Base-by-base conservation (phyloP, 2,888 invertebrate species). In the Timema cristinae region DNA sequence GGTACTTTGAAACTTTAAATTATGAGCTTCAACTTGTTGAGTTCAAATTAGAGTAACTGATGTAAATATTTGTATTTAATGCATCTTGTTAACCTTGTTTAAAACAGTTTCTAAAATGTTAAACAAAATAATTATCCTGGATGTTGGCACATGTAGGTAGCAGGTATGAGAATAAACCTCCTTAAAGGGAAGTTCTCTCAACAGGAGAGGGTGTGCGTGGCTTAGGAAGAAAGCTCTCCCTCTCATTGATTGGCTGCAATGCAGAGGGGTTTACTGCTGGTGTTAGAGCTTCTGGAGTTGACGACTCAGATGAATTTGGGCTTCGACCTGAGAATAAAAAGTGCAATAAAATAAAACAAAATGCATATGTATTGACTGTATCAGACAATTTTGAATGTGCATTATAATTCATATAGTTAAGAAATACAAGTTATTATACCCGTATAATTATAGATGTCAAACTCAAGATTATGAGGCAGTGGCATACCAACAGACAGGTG, bases 401-500 rank as follows among this genome's bases (percentile, higher is more conserved):
- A 11, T 59, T 9, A 59, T 7, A 59, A 9, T 8, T 11, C n/a
- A 59, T 9, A 7, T 13, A 8, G 7, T 52, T 10, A 52, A 10
- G 52, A 52, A 52, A 11, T 11, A 52, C 9, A 52, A 10, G 52
- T 52, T 52, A 52, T 52, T 10, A 63, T 74, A 78, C 79, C 79
- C 68, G 79, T 77, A 81, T 91, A 94, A 79, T 91, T 90, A 77
- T 87, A 85, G 74, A 95, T 91, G 81, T 94, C 94, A 68, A 88
- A 88, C 15, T 92, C 85, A 56, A 94, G 83, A 77, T 91, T 88
- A 7, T 86, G 82, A 0, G 92, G 90, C 69, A 89, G 79, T 0
- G 89, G 84, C 73, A 86, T 87, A 2, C 89, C 87, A 13, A 87
- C 86, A 0, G 89, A 87, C 72, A 92, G 82, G 78, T 92, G 90